Percentiles rank a stretch among this genome's conserved stretches.
Evolutionary conservation across 2,797 vertebrate species (phyloP).

Genomic region (Protosalanx chinensis): DNA sequence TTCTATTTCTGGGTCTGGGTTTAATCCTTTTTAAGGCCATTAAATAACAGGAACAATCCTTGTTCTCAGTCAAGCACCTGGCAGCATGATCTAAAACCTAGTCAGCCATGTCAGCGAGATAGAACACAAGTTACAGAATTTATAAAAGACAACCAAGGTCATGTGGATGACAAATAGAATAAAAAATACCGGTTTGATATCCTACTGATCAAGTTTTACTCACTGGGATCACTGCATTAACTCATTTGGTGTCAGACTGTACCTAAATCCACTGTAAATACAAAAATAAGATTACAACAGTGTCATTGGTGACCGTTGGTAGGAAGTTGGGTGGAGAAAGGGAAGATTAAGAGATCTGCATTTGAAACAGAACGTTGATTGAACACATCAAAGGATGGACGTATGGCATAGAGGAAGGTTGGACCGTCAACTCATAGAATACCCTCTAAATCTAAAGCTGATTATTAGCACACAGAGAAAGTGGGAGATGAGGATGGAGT

Average conservation of each 20-base stretch:
- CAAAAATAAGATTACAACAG: constrained; percentile 88
- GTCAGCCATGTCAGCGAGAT: constrained; percentile 15
- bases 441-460: no score
- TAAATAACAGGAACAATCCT: constrained; percentile 22
- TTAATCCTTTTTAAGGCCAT: constrained; percentile 23
- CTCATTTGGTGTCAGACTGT: constrained; percentile 51
- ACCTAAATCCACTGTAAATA: constrained; percentile 79
- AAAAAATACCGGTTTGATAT: constrained; percentile 52
- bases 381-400: constrained; percentile 11
- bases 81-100: constrained; percentile 30
- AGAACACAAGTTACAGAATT: constrained; percentile 18
- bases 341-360: constrained; percentile 16
- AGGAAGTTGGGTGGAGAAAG: constrained; percentile 37
- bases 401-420: constrained; percentile 15
- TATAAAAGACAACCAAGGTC: constrained; percentile 7
- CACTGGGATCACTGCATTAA: constrained; percentile 28
- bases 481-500: no score
- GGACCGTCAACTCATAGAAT: no score
- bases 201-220: constrained; percentile 43
- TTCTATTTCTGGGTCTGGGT: constrained; percentile 9
- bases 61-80: constrained; percentile 17
- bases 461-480: no score
- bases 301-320: constrained; percentile 71
- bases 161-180: constrained; percentile 29
- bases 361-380: constrained; percentile 25